phyloP scores from a whole-genome alignment of 2,888 invertebrate genomes.

The Drosophila fulvimacula region DNA sequence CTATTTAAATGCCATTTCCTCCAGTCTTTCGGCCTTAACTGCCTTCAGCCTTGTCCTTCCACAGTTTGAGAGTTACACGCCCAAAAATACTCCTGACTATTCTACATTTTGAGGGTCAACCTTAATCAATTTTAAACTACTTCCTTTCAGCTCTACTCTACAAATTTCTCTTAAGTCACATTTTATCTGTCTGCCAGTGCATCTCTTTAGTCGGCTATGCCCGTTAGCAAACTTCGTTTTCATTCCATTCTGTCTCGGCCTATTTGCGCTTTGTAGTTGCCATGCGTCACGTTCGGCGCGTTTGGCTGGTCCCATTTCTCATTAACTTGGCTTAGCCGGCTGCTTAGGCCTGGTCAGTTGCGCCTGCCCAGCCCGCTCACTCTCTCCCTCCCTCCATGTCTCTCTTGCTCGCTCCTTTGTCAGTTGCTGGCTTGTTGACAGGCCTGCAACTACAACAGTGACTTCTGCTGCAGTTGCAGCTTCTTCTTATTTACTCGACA shows the following conservation, averaged over 20 bases:
- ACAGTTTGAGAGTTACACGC: background rate
- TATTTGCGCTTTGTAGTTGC: conserved; percentile 35
- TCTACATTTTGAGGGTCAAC: background rate
- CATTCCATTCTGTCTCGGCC: conserved; percentile 31
- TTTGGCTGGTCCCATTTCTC: conserved; percentile 41
- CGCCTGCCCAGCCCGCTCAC: background rate
- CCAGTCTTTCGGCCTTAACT: too few relatives aligned
- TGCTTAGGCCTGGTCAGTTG: conserved; percentile 23
- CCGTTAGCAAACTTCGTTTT: background rate
- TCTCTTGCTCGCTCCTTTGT: background rate
- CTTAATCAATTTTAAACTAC: too few relatives aligned
- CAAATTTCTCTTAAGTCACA: too few relatives aligned
- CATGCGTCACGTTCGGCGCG: conserved; percentile 63
- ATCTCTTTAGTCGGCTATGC: background rate
- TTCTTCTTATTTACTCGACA: conserved; percentile 6
- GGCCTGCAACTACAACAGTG: conserved; percentile 26
- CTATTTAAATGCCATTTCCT: too few relatives aligned
- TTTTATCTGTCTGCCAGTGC: background rate
- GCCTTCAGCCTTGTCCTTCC: too few relatives aligned
- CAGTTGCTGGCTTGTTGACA: conserved; percentile 16
- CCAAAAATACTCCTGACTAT: too few relatives aligned
- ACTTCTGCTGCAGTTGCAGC: conserved; percentile 10
- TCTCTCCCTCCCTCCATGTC: background rate
- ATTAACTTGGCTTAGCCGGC: conserved; percentile 48
- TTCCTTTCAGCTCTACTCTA: background rate